Percentiles rank a stretch among this genome's conserved stretches.
These are phyloP conservation scores for Cynocephalus volans DNA, from an alignment of 2,113 vertebrate species.

Conservation along the genomic window DNA sequence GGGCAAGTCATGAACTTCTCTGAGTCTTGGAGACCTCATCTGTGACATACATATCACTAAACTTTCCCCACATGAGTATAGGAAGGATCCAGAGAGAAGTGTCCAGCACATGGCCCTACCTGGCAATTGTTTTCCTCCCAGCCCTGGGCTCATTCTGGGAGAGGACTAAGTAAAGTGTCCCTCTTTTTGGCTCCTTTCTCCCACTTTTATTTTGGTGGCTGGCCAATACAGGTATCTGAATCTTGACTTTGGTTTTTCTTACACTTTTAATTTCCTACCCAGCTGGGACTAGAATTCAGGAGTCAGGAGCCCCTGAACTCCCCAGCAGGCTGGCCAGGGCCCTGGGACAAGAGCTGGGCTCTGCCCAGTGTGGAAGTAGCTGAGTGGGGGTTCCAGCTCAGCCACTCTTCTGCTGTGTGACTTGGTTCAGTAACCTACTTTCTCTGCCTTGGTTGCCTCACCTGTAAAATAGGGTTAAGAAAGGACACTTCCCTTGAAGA, in stretches of 20 bases:
- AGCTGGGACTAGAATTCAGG: neutral
- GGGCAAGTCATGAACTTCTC: neutral
- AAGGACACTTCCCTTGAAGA: neutral
- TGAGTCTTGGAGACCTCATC: conserved; percentile 17
- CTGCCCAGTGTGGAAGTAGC: neutral
- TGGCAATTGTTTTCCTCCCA: neutral
- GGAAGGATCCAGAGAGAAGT: neutral
- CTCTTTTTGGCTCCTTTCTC: conserved; percentile 22
- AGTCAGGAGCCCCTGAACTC: neutral
- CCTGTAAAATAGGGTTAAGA: conserved; percentile 22
- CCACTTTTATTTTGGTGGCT: neutral
- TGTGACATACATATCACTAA: neutral
- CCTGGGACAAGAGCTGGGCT: neutral
- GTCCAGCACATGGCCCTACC: neutral
- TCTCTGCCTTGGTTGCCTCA: neutral
- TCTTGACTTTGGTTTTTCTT: neutral
- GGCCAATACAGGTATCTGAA: too few relatives aligned
- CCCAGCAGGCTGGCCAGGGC: neutral
- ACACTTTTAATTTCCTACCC: neutral
- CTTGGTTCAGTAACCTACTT: neutral
- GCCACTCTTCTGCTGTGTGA: neutral
- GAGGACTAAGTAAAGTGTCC: neutral
- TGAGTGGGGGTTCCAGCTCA: neutral
- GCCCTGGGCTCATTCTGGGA: neutral
- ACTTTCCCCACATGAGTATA: neutral